Evolutionary conservation across 2,888 invertebrate species (phyloP), one percentile per base, ranked within the genome.

Genomic region (Quadriops clusia): DNA sequence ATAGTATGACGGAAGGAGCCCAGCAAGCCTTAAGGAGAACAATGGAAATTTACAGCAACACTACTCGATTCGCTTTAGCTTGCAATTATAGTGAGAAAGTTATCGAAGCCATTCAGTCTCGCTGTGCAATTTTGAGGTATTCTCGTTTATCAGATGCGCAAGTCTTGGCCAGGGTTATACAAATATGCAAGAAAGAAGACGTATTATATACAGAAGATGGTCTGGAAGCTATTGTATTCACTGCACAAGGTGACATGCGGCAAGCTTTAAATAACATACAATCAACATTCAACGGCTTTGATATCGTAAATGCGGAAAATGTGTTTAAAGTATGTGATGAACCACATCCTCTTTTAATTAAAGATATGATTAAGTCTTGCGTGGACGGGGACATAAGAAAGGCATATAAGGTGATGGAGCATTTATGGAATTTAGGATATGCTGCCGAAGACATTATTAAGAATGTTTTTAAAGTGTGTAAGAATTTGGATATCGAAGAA

Each of bases 251-350:
- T 1, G 98, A 98, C 60, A 85, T 98, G 85, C 71, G 98, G 46
- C 91, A 98, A 53, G 97, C 85, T 0, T 67, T 99, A 24, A 99
- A 99, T 64, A 98, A 98, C 67, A 64, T 98, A 31, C 97, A 98
- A 62, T 89, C 91, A 1, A 91, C 91, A 0, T 80, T 79, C 28
- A 90, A 93, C 56, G 91, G 90, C 5, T 95, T 91, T 62, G 82
- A 79, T 1, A 77, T 80, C 49, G 82, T 99, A n/a, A 86, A 79
- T 42, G 77, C 85, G 28, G 82, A 84, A 43, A 89, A 94, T 65
- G 98, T 98, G 11, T 97, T 95, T 58, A 94, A 93, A 71, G 94
- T 97, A 6, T 99, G 98, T 58, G 98, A 99, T 60, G 97, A 98
- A 61, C 98, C 98, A 0, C 97, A 97, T 65, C 98, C 98, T 0